Conservation (phyloP, 2,888 invertebrate genomes). For the Sthenelais limicola region DNA sequence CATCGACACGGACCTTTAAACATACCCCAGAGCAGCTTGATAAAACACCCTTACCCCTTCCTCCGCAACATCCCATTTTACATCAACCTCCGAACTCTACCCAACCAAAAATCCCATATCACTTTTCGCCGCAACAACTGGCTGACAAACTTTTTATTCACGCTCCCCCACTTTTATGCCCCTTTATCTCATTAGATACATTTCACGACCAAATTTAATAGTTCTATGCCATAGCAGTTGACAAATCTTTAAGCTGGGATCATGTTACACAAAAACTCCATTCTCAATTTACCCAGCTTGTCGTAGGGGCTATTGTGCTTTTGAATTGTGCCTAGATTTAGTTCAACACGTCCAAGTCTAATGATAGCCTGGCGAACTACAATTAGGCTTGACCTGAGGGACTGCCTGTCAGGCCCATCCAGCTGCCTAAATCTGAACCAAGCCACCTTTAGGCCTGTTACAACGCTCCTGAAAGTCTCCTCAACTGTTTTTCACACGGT, state of each 20-base stretch:
- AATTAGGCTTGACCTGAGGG: constrained; percentile 13
- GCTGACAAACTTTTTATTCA: constrained; percentile 2
- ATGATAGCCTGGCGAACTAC: background rate
- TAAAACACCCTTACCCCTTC: too few species aligned
- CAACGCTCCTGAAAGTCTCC: too few species aligned
- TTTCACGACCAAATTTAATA: constrained; percentile 34
- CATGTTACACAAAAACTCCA: background rate
- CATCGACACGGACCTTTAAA: too few species aligned
- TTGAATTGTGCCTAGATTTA: too few species aligned
- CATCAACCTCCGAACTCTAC: too few species aligned
- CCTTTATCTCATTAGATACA: constrained; percentile 33
- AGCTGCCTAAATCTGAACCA: too few species aligned
- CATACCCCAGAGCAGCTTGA: too few species aligned
- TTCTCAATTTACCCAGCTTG: background rate
- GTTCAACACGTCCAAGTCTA: background rate
- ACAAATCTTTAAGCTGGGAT: constrained; percentile 12
- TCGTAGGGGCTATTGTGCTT: background rate
- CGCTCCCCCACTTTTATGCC: background rate
- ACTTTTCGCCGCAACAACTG: background rate
- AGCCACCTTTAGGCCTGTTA: too few species aligned
- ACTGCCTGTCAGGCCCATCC: constrained; percentile 11
- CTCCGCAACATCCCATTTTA: too few species aligned
- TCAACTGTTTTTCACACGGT: too few species aligned
- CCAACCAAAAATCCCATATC: too few species aligned
- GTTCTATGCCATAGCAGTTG: constrained; percentile 23